Evolutionary conservation across 2,888 invertebrate genomes (phyloP).

Genomic region (Hermaeophaga mercurialis): DNA sequence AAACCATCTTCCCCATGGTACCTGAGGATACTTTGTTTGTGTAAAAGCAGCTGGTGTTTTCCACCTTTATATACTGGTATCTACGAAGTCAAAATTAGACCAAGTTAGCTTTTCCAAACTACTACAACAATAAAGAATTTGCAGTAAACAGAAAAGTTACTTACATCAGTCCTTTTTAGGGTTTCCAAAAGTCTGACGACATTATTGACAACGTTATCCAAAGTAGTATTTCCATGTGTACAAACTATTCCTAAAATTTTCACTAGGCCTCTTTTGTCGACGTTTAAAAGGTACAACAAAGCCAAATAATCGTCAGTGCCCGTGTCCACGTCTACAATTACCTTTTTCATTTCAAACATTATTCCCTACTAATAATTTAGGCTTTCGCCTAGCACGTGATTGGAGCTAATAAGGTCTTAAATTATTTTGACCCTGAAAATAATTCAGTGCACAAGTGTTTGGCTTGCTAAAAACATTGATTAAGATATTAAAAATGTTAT

Average conservation of each 20-base stretch:
- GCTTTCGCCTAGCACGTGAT: too few relatives aligned
- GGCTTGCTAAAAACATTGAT: too few relatives aligned
- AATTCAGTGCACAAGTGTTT: too few relatives aligned
- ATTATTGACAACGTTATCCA: constrained; percentile 72
- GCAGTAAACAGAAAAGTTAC: too few relatives aligned
- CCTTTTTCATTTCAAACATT: constrained; percentile 24
- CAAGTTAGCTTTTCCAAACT: constrained; percentile 64
- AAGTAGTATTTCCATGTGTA: constrained; percentile 73
- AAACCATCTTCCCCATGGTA: constrained; percentile 75
- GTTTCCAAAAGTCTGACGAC: constrained; percentile 69
- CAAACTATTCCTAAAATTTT: constrained; percentile 75
- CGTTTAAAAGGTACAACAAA: constrained; percentile 62
- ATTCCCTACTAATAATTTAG: too few relatives aligned
- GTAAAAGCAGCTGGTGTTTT: constrained; percentile 58
- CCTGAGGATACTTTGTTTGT: constrained; percentile 50
- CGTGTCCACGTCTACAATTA: constrained; percentile 67
- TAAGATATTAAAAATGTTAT: too few relatives aligned
- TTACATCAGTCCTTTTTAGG: constrained; percentile 66
- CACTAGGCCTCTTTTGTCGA: constrained; percentile 57
- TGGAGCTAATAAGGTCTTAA: too few relatives aligned
- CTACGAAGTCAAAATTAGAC: constrained; percentile 68
- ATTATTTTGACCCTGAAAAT: too few relatives aligned
- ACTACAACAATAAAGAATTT: too few relatives aligned
- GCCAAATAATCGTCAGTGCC: constrained; percentile 71
- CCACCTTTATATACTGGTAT: constrained; percentile 75